Conservation (phyloP, 2,797 vertebrate genomes). For the Epinephelus malabaricus region DNA sequence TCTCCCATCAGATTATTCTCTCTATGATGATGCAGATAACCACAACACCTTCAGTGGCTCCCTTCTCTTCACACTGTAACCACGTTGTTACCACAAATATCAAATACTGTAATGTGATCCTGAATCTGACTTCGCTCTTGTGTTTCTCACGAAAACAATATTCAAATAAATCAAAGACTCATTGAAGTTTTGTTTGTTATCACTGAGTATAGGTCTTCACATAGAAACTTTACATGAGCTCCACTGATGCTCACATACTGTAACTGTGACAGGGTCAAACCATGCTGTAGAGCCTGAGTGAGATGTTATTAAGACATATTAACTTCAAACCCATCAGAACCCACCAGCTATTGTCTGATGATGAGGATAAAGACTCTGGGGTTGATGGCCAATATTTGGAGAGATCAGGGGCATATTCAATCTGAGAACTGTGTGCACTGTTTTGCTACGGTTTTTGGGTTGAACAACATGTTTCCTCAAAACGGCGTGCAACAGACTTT, state of each 20-base stretch:
- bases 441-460: no score
- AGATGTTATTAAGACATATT: background rate
- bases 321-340: background rate
- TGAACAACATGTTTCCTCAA: no score
- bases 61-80: conserved; percentile 11
- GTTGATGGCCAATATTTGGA: no score
- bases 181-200: no score
- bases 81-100: no score
- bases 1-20: background rate
- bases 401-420: no score
- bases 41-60: conserved; percentile 29
- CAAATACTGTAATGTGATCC: background rate
- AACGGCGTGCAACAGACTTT: no score
- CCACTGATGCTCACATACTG: no score
- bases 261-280: background rate
- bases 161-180: conserved; percentile 2
- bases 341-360: no score
- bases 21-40: background rate
- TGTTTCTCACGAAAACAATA: background rate
- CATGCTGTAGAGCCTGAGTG: no score
- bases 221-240: background rate
- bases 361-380: no score
- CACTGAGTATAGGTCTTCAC: background rate
- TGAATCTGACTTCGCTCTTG: background rate
- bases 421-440: no score